Evolutionary conservation across 2,113 vertebrate species (phyloP).

Genomic region (Larimichthys polyactis): DNA sequence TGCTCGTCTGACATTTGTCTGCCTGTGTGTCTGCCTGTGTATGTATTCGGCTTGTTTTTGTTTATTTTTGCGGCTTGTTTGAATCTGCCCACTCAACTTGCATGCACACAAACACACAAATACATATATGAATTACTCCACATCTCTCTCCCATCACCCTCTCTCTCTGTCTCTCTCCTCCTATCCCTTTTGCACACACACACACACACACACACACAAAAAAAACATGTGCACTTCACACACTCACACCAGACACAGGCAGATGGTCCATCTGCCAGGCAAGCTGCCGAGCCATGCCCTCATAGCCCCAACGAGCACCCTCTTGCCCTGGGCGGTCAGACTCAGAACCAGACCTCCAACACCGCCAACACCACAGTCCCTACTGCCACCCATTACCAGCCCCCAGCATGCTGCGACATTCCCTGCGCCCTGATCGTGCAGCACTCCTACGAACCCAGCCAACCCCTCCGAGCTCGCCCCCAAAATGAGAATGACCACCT

Average conservation of each 20-base stretch:
- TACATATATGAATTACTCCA: conserved; percentile 46
- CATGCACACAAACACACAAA: conserved; percentile 60
- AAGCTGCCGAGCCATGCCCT: conserved; percentile 70
- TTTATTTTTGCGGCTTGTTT: conserved; percentile 36
- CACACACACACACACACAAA: conserved; percentile 39
- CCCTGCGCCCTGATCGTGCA: conserved; percentile 81
- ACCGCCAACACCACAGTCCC: conserved; percentile 61
- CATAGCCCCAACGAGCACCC: conserved; percentile 73
- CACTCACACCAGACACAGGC: conserved; percentile 69
- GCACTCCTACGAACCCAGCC: conserved; percentile 77
- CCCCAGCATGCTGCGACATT: conserved; percentile 81
- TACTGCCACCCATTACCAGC: conserved; percentile 75
- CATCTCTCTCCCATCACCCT: conserved; percentile 30
- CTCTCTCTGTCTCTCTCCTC: conserved; percentile 13
- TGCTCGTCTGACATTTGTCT: conserved; percentile 57
- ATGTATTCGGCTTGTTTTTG: conserved; percentile 49
- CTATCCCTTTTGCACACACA: neutral
- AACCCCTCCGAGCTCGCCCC: conserved; percentile 78
- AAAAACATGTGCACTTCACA: conserved; percentile 24
- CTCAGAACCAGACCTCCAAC: conserved; percentile 73
- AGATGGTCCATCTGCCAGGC: conserved; percentile 77
- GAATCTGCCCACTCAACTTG: conserved; percentile 43
- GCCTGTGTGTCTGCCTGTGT: conserved; percentile 61
- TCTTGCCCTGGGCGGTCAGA: conserved; percentile 63
- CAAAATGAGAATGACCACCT: conserved; percentile 84